Evolutionary conservation across 2,888 invertebrate genomes (phyloP).

Genomic region (Muscina levida): DNA sequence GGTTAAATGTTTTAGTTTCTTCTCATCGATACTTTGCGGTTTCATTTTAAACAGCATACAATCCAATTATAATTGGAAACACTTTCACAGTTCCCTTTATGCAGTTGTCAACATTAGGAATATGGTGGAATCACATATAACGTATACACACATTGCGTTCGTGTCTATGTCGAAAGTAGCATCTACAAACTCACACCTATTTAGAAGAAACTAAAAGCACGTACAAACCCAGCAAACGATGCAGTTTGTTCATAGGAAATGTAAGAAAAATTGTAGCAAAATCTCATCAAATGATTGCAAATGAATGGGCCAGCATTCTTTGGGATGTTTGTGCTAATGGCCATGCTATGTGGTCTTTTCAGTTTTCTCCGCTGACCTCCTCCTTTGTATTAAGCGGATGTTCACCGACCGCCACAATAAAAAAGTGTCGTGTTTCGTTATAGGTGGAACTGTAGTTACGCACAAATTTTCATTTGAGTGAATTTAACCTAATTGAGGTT

Average conservation of each 20-base stretch:
- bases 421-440: slow-evolving; percentile 18
- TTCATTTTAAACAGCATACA: too few relatives aligned
- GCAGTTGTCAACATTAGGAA: slow-evolving; percentile 52
- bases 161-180: too few relatives aligned
- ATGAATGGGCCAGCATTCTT: slow-evolving; percentile 61
- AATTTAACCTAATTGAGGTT: slow-evolving; percentile 53
- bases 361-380: neutral
- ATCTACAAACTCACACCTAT: neutral
- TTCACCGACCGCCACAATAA: too few relatives aligned
- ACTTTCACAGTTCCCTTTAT: neutral
- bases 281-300: slow-evolving; percentile 65
- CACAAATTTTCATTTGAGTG: slow-evolving; percentile 60
- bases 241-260: slow-evolving; percentile 62
- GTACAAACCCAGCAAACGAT: slow-evolving; percentile 63
- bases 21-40: too few relatives aligned
- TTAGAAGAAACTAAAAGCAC: slow-evolving; percentile 41
- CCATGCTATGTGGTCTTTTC: slow-evolving; percentile 54
- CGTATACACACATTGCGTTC: neutral
- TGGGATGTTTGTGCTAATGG: slow-evolving; percentile 64
- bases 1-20: too few relatives aligned
- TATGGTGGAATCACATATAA: slow-evolving; percentile 18
- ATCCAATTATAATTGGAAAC: too few relatives aligned
- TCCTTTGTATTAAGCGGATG: neutral
- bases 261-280: slow-evolving; percentile 64
- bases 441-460: slow-evolving; percentile 24